A percentile compares a stretch with the other conserved stretches of the same genome.
Evolutionary conservation across 2,113 vertebrate genomes (phyloP).

Genomic region (Podocnemis expansa): DNA sequence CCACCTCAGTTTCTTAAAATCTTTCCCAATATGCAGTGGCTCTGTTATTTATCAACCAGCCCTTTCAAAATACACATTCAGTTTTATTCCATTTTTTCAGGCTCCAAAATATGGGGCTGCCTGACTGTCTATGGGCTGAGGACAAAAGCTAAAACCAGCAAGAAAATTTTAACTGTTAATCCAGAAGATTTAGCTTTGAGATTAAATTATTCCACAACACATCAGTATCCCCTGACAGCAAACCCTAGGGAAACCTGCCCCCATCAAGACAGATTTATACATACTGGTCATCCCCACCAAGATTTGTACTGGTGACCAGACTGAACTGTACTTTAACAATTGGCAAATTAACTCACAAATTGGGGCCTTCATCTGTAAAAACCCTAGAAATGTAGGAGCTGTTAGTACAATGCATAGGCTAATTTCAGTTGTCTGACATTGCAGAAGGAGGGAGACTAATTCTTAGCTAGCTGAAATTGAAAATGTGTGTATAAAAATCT

Average conservation of each 20-base stretch:
- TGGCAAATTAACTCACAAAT: constrained; percentile 18
- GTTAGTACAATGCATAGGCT: not conserved
- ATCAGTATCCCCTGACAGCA: constrained; percentile 39
- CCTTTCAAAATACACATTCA: not conserved
- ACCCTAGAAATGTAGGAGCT: not conserved
- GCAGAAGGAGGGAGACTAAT: not conserved
- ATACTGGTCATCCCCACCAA: too few species aligned
- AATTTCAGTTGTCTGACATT: not conserved
- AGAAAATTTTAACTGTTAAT: constrained; percentile 48
- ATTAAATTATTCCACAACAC: constrained; percentile 33
- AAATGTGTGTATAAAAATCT: not conserved
- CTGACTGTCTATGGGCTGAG: constrained; percentile 18
- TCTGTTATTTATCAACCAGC: constrained; percentile 41
- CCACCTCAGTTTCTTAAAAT: constrained; percentile 50
- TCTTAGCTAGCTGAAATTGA: not conserved
- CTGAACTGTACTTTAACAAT: not conserved
- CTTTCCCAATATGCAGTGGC: constrained; percentile 6
- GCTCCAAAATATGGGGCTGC: not conserved
- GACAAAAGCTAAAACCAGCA: constrained; percentile 15
- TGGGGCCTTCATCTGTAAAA: not conserved
- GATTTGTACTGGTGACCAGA: constrained; percentile 37
- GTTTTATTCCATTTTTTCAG: not conserved
- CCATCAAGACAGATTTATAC: not conserved
- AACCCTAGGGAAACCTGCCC: constrained; percentile 32
- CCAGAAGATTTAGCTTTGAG: constrained; percentile 5